phyloP scores from a whole-genome alignment of 1,140 invertebrate genomes.

The Rhopalosiphum padi region DNA sequence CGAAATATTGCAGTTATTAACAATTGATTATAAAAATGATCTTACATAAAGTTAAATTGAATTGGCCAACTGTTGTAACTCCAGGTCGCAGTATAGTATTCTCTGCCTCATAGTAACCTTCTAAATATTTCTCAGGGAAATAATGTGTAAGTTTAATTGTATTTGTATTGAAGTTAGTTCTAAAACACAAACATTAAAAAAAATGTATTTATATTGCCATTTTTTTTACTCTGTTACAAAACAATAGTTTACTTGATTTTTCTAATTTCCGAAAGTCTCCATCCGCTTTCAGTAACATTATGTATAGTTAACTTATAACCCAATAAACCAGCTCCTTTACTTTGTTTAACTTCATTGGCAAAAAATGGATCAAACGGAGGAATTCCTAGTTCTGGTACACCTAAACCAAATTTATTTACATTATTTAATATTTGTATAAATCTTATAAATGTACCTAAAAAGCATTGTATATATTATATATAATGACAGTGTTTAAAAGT shows the following conservation, averaged over 20 bases:
- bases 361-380: conserved; percentile 80
- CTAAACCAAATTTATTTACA: conserved; percentile 63
- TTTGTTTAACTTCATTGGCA: conserved; percentile 71
- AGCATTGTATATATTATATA: not conserved
- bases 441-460: not conserved
- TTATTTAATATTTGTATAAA: not conserved
- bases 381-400: conserved; percentile 75
- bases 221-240: not conserved
- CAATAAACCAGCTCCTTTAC: conserved; percentile 69
- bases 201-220: not conserved
- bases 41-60: conserved; percentile 78
- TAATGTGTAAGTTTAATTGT: conserved; percentile 77
- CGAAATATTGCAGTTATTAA: not conserved
- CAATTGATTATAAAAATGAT: conserved; percentile 62
- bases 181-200: conserved; percentile 62
- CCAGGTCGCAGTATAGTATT: conserved; percentile 69
- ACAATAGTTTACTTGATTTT: conserved; percentile 67
- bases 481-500: not conserved
- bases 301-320: conserved; percentile 75
- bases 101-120: conserved; percentile 74
- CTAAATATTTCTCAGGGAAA: conserved; percentile 79
- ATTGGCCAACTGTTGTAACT: conserved; percentile 71
- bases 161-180: conserved; percentile 71
- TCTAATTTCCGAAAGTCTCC: conserved; percentile 77
- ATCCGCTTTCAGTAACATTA: conserved; percentile 78